These are phyloP conservation scores for Mystacornis crossleyi DNA, from an alignment of 2,113 vertebrate species.

Conservation along the genomic window DNA sequence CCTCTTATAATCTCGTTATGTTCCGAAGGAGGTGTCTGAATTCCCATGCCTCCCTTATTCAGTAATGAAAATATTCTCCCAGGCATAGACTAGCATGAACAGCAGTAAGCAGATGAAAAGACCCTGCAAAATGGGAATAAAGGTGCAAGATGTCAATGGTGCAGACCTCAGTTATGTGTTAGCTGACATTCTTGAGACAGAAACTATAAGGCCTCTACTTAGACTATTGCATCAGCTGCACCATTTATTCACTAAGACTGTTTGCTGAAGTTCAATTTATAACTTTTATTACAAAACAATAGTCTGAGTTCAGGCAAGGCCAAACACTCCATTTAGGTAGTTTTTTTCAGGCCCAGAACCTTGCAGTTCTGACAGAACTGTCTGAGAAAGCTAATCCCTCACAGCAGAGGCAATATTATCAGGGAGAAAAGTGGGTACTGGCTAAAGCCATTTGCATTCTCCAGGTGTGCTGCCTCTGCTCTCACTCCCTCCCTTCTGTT, in stretches of 20 bases:
- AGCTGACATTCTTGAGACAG: neutral
- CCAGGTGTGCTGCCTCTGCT: neutral
- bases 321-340: neutral
- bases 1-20: slow-evolving; percentile 28
- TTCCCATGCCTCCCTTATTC: neutral
- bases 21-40: slow-evolving; percentile 6
- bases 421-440: neutral
- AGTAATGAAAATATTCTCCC: neutral
- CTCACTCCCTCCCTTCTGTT: neutral
- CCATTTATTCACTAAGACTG: neutral
- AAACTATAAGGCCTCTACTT: neutral
- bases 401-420: neutral
- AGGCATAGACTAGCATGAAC: neutral
- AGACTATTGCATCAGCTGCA: neutral
- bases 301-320: neutral
- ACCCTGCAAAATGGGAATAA: neutral
- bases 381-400: neutral
- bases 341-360: neutral
- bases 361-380: neutral
- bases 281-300: neutral
- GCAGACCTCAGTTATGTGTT: neutral
- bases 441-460: neutral
- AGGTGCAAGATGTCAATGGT: neutral
- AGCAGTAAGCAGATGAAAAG: neutral
- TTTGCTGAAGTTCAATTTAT: neutral